Evolutionary conservation across 30 jellyfish, hydroid and myxozoan species (phyloP), one percentile per base, ranked within the genome.

Genomic region (Aurelia aurita complex sp. Pacific): DNA sequence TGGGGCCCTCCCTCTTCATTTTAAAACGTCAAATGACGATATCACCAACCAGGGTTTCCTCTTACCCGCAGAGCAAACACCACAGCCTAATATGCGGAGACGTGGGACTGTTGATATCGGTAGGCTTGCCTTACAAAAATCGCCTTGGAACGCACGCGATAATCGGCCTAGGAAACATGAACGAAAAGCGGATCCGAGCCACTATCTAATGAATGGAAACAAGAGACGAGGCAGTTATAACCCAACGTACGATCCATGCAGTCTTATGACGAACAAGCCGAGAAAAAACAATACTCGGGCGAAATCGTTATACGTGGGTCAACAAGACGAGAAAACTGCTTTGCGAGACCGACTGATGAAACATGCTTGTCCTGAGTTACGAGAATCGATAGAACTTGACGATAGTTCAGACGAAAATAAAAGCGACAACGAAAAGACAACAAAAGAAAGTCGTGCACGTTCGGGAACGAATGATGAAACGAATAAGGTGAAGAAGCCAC

Each of bases 141-240:
- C 93, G 38, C 76, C 86, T 2, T 53, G 61, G 73, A 23, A 29
- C 10, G 59, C 72, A 42, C 62, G 64, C 10, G 81, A 73, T 10
- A 36, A 54, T 10, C 35, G 91, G 13, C 80, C 38, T 2, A 34
- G 69, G 63, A 52, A 67, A 18, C 79, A 73, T 15, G 73, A 85
- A 17, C 75, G 77, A n/a, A 70, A 59, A 59, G 67, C 60, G 16
- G 97, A 89, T 36, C 97, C 97, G n/a, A 89, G 97, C 61, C 97
- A 89, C 67, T 89, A 89, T 57, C 53, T 89, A 75, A 87, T 87
- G 96, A 82, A 71, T 52, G 52, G 54, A 15, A 87, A 94, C 52
- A 87, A 79, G 59, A 67, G 97, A 54, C 71, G 97, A 34, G 97
- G 97, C 18, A 81, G 94, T 52, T 89, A 81, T 64, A 89, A 81